Conservation (phyloP, 1,140 invertebrate species). For the Drosophila cardini region DNA sequence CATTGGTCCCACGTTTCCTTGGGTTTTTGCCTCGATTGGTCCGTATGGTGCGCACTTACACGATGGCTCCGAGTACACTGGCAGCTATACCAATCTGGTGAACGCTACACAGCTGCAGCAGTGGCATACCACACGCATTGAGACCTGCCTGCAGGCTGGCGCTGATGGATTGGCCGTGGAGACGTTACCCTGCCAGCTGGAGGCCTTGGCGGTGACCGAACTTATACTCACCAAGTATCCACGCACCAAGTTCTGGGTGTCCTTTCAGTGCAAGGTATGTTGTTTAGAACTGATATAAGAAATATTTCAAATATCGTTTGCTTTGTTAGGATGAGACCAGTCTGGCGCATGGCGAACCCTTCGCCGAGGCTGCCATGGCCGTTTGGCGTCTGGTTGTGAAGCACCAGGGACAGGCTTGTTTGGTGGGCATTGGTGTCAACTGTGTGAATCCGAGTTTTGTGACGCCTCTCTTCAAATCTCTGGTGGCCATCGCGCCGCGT, state of each 20-base stretch:
- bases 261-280: conserved; percentile 85
- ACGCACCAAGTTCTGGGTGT: conserved; percentile 90
- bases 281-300: too few relatives aligned
- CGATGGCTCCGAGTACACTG: conserved; percentile 96
- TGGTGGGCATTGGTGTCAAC: conserved; percentile 94
- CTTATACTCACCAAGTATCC: conserved; percentile 90
- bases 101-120: conserved; percentile 88
- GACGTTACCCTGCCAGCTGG: conserved; percentile 93
- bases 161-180: conserved; percentile 94
- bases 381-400: conserved; percentile 87
- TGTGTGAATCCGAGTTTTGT: conserved; percentile 89
- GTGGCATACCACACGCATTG: conserved; percentile 92
- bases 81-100: conserved; percentile 90
- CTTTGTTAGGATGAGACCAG: conserved; percentile 86
- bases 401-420: conserved; percentile 85
- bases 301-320: background rate
- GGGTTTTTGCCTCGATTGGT: conserved; percentile 93
- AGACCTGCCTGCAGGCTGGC: conserved; percentile 89
- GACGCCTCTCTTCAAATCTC: conserved; percentile 86
- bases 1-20: conserved; percentile 74
- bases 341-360: conserved; percentile 91
- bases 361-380: conserved; percentile 85
- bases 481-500: conserved; percentile 66
- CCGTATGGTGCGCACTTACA: conserved; percentile 95
- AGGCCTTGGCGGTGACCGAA: conserved; percentile 92